Base-by-base conservation (phyloP, 2,113 vertebrate species). In the Orycteropus afer region DNA sequence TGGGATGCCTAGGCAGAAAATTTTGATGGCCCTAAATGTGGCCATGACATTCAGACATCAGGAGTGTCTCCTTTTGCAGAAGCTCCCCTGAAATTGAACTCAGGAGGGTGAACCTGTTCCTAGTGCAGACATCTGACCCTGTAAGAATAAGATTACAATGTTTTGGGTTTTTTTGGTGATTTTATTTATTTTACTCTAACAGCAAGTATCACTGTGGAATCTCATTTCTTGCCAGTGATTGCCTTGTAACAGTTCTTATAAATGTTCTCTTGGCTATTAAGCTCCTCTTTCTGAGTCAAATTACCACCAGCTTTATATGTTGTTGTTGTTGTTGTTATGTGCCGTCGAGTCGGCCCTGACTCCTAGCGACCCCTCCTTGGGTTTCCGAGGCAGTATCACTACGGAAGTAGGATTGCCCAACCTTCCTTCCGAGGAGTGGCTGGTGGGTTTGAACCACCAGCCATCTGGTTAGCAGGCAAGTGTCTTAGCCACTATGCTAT, bases 21-120 rank as follows among this genome's bases (percentile, higher is more conserved):
- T 67, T 92, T 86, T 94, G 84, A 86, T 94, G 55, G 20, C 59
- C 34, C 42, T 63, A 89, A 86, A 89, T 77, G 51, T 89, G 86
- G 32, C 88, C 55, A 76, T 57, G 57, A 57, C 25, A 42, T 79
- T 88, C 22, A 93, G 86, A 95, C 27, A 67, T 89, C 93, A 93
- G 84, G 29, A 49, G n/a, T 18, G 32, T 73, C 22, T 93, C 63
- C 55, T 86, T 2, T 90, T 90, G 29, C 8, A 92, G 74, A 93
- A 71, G 94, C 91, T 90, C 45, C 18, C 57, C 10, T 91, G 82
- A 94, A 61, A 80, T 59, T 90, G 57, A 83, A 84, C 45, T 92
- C 73, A 67, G 27, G 42, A 91, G 79, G 53, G 83, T 80, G 45
- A 95, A 63, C 79, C 51, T 34, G 7, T 85, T 78, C 59, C n/a